phyloP scores from a whole-genome alignment of 2,888 invertebrate genomes.

The Sphaeridia pumilis region DNA sequence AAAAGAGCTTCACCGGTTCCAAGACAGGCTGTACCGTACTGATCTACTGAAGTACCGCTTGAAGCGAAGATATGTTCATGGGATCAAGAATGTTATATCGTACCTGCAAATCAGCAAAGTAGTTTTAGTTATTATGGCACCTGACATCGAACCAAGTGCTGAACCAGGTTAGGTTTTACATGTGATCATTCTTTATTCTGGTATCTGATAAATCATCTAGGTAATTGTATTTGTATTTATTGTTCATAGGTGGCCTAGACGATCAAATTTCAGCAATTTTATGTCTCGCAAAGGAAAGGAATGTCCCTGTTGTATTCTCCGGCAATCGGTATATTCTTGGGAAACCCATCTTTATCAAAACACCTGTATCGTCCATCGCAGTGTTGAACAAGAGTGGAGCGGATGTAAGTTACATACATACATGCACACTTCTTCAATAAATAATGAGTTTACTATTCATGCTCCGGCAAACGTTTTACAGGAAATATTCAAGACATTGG shows the following conservation, averaged over 20 bases:
- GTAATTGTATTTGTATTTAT: slow-evolving; percentile 18
- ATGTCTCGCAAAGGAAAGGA: slow-evolving; percentile 43
- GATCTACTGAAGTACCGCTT: slow-evolving; percentile 49
- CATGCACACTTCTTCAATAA: not conserved
- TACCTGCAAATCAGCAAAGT: slow-evolving; percentile 49
- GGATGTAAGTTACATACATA: slow-evolving; percentile 40
- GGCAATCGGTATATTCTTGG: slow-evolving; percentile 48
- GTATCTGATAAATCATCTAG: not conserved
- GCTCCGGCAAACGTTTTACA: slow-evolving; percentile 12
- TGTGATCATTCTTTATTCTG: slow-evolving; percentile 2
- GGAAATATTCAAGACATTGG: slow-evolving; percentile 18
- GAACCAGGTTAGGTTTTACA: slow-evolving; percentile 40
- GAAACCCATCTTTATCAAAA: slow-evolving; percentile 47
- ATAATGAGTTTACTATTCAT: not conserved
- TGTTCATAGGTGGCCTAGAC: slow-evolving; percentile 51
- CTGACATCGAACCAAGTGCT: slow-evolving; percentile 49
- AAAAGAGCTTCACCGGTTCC: slow-evolving; percentile 49
- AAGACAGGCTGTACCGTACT: slow-evolving; percentile 49
- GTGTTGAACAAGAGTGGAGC: slow-evolving; percentile 52
- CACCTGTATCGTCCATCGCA: slow-evolving; percentile 51
- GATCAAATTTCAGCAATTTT: slow-evolving; percentile 46
- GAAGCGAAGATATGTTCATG: slow-evolving; percentile 50
- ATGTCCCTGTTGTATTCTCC: slow-evolving; percentile 50
- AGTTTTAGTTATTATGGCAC: slow-evolving; percentile 51
- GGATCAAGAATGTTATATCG: slow-evolving; percentile 51